Evolutionary conservation across 1,140 invertebrate species (phyloP).

Genomic region (Pogonognathellus flavescens): DNA sequence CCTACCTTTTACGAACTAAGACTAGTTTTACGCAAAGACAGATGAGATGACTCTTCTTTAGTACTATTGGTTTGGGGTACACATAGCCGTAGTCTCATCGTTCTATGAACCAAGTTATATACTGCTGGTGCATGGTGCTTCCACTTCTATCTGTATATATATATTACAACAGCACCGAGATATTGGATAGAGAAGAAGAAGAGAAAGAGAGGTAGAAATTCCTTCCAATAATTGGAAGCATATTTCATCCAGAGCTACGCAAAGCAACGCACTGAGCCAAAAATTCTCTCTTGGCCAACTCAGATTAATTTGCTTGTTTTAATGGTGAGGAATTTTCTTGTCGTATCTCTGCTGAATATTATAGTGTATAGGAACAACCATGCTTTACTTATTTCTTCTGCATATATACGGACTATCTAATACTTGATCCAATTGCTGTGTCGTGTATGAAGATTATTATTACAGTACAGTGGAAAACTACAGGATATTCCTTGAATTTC

Average conservation of each 20-base stretch:
- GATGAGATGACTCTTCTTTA: slow-evolving; percentile 43
- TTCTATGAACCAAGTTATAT: neutral
- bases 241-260: slow-evolving; percentile 51
- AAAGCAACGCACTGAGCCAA: slow-evolving; percentile 49
- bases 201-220: slow-evolving; percentile 38
- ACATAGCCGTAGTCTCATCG: neutral
- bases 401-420: too few species aligned
- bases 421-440: too few species aligned
- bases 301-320: slow-evolving; percentile 50
- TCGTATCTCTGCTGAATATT: neutral
- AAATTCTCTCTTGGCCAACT: slow-evolving; percentile 49
- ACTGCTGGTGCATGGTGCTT: neutral
- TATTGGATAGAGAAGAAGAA: slow-evolving; percentile 27
- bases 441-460: too few species aligned
- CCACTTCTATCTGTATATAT: too few species aligned
- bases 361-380: too few species aligned
- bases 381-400: too few species aligned
- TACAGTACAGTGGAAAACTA: too few species aligned
- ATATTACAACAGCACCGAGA: neutral
- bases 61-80: neutral
- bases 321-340: slow-evolving; percentile 41
- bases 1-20: slow-evolving; percentile 11
- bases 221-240: slow-evolving; percentile 52
- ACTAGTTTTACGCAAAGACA: neutral
- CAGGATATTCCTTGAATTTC: too few species aligned